Conservation (phyloP, 35 echinoderm and acorn worm genomes). For the Chiridota heheva region DNA sequence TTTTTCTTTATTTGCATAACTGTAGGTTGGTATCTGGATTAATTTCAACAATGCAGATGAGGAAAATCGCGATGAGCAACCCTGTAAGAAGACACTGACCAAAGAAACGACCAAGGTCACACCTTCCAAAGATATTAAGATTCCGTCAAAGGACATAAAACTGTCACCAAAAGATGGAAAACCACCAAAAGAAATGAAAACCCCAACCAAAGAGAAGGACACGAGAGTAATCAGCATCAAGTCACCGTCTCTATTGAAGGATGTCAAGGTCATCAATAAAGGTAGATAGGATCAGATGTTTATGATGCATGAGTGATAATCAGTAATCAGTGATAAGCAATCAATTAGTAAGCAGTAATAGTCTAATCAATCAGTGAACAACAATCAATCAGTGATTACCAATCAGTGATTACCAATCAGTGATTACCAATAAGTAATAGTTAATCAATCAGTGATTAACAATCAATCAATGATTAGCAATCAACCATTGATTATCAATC, state of each 20-base stretch:
- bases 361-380: too few relatives aligned
- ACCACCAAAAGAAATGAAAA: background rate
- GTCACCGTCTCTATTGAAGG: background rate
- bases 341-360: too few relatives aligned
- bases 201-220: conserved; percentile 1
- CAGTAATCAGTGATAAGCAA: too few relatives aligned
- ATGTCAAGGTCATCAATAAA: background rate
- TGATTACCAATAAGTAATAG: too few relatives aligned
- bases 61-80: conserved; percentile 18
- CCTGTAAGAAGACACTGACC: background rate
- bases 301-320: background rate
- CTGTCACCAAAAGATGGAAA: background rate
- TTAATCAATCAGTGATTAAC: too few relatives aligned
- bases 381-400: too few relatives aligned
- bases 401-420: too few relatives aligned
- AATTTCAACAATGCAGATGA: conserved; percentile 53
- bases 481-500: too few relatives aligned
- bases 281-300: background rate
- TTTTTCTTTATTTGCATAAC: too few relatives aligned
- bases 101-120: background rate
- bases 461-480: too few relatives aligned
- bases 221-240: background rate
- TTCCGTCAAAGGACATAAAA: background rate
- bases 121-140: background rate
- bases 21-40: conserved; percentile 86